Evolutionary conservation across 2,113 vertebrate species (phyloP), one percentile per base, ranked within the genome.

Genomic region (Octodon degus): DNA sequence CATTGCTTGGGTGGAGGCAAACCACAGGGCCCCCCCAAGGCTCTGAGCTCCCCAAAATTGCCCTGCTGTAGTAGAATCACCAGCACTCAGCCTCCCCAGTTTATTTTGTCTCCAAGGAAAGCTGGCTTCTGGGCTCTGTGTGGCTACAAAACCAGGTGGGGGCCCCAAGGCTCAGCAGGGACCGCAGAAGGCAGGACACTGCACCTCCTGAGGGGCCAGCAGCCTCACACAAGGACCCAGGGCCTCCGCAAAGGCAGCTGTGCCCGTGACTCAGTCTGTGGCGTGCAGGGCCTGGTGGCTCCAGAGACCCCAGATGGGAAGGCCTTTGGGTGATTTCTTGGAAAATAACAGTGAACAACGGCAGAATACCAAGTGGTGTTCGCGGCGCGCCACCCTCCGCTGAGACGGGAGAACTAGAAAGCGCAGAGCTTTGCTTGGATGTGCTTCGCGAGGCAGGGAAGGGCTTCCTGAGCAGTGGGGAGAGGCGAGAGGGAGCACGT

Each of bases 141-240:
- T 16, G 32, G 55, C 20, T 34, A 53, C 32, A 20, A 27, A 47
- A 19, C 63, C 67, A 13, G 7, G 17, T 34, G 34, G 5, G 1
- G 32, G 32, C 76, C 11, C 4, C 58, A 58, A 7, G 72, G 12
- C 50, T 47, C 5, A 34, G 12, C 22, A 50, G 95, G 90, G 65
- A 85, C 77, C 19, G 4, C 79, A 77, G 67, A 87, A 60, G 53
- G 90, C 27, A 96, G 60, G 67, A 93, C 55, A 68, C 58, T 63
- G 20, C 68, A 24, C 16, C 79, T 60, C 27, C 7, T 7, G 4
- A 77, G 74, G 1, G 37, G 40, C 27, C 43, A 17, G 13, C 25
- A 17, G 27, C 76, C 43, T 79, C 43, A 3, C 14, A 9, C 6
- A 5, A 14, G 43, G 27, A 24, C n/a, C 43, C 43, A 9, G 43